These are phyloP conservation scores for Halisarca cf. caerulea DNA, from an alignment of 37 sponge, comb jelly and placozoan species.

Conservation along the genomic window DNA sequence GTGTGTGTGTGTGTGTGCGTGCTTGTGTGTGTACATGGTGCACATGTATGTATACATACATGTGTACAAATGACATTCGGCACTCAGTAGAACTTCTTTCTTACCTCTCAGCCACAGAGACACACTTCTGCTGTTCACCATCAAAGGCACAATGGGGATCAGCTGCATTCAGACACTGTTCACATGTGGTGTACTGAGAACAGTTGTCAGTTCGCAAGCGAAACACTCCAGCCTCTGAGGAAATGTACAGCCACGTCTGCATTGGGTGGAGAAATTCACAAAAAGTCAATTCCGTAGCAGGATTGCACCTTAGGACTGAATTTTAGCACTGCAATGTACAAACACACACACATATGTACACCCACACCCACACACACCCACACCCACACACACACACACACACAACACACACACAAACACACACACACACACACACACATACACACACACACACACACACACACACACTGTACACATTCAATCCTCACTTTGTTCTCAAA, in stretches of 20 bases:
- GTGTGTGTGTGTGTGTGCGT: not conserved
- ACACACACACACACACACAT: too few relatives aligned
- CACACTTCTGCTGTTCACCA: conserved; percentile 19
- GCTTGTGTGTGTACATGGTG: not conserved
- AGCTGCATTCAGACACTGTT: conserved; percentile 37
- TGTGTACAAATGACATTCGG: not conserved
- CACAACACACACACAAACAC: too few relatives aligned
- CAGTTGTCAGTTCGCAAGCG: not conserved
- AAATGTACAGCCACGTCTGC: conserved; percentile 21
- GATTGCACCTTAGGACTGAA: too few relatives aligned
- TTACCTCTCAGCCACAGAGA: not conserved
- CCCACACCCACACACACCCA: too few relatives aligned
- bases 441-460: too few relatives aligned
- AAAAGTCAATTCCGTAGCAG: too few relatives aligned
- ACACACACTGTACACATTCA: too few relatives aligned
- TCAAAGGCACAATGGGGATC: conserved; percentile 77
- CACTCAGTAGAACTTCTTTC: not conserved
- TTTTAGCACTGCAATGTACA: too few relatives aligned
- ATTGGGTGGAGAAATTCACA: not conserved
- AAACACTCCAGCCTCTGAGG: not conserved
- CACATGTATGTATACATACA: not conserved
- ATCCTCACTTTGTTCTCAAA: too few relatives aligned
- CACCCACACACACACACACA: too few relatives aligned
- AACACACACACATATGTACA: too few relatives aligned
- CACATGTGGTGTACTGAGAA: not conserved